A percentile compares a stretch with the other conserved stretches of the same genome.
Conservation (phyloP, 2,888 invertebrate species). For the Galerucella nymphaeae region DNA sequence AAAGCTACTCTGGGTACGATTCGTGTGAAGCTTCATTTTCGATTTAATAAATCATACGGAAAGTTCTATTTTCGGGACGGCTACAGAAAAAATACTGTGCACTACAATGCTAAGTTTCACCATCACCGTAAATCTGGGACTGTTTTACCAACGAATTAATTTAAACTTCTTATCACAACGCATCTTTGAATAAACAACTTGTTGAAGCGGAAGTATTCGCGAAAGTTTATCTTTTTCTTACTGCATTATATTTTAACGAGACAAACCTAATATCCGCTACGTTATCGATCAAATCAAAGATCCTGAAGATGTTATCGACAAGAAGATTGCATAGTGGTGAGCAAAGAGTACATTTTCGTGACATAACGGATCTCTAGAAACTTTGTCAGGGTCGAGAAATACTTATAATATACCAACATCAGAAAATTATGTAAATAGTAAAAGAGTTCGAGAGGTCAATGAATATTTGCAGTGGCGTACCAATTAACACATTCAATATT, state of each 20-base stretch:
- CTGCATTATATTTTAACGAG: slow-evolving; percentile 25
- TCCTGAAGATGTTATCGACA: slow-evolving; percentile 31
- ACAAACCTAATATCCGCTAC: slow-evolving; percentile 23
- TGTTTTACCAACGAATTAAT: background rate
- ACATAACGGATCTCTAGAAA: slow-evolving; percentile 43
- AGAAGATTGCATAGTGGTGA: slow-evolving; percentile 31
- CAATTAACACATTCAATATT: background rate
- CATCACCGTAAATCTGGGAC: background rate
- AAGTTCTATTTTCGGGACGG: too few relatives aligned
- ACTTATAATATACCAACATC: slow-evolving; percentile 34
- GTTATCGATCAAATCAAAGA: slow-evolving; percentile 32
- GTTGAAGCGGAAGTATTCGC: background rate
- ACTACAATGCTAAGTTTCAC: too few relatives aligned
- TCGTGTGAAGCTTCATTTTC: too few relatives aligned
- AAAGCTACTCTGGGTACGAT: too few relatives aligned
- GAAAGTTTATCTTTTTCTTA: background rate
- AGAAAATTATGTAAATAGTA: slow-evolving; percentile 41
- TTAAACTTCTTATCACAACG: background rate
- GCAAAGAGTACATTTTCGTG: slow-evolving; percentile 41
- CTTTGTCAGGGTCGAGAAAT: slow-evolving; percentile 40
- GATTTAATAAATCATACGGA: too few relatives aligned
- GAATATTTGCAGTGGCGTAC: slow-evolving; percentile 30
- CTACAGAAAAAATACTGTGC: too few relatives aligned
- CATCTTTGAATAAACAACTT: background rate
- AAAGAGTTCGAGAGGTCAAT: slow-evolving; percentile 35